A percentile compares a stretch with the other conserved stretches of the same genome.
These are phyloP conservation scores for Ciconia stormi DNA, from an alignment of 2,113 vertebrate genomes.

Conservation along the genomic window DNA sequence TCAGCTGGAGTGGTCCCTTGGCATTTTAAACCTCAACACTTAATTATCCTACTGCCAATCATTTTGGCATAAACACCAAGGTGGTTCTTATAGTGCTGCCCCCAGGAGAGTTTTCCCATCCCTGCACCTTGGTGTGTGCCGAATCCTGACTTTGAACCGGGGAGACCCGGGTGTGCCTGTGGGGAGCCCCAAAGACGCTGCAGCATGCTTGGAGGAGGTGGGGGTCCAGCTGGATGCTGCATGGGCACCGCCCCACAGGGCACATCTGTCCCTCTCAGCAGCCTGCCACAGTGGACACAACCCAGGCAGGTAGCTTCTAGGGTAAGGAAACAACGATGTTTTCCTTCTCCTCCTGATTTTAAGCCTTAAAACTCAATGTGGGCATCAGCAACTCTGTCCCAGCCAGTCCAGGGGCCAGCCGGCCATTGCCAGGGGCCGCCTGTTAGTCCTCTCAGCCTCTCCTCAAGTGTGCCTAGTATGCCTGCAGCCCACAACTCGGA, in stretches of 20 bases:
- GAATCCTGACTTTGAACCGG: not conserved
- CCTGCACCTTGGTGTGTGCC: not conserved
- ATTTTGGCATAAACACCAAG: not conserved
- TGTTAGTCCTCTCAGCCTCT: not conserved
- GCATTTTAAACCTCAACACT: not conserved
- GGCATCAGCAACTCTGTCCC: not conserved
- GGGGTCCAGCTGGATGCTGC: not conserved
- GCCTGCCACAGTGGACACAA: not conserved
- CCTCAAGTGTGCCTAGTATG: accelerated
- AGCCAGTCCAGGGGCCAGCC: not conserved
- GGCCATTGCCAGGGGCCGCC: accelerated
- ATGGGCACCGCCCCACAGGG: accelerated
- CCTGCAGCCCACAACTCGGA: not conserved
- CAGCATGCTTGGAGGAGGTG: accelerated
- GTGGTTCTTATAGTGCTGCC: not conserved
- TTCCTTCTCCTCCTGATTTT: not conserved
- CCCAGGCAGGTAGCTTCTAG: not conserved
- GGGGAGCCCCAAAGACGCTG: accelerated
- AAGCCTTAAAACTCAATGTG: not conserved
- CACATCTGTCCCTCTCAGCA: no score
- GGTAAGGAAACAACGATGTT: not conserved
- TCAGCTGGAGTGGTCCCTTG: not conserved
- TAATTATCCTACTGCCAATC: not conserved
- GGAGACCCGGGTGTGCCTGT: no score
- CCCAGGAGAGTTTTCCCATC: not conserved